Evolutionary conservation across 2,888 invertebrate species (phyloP).

Genomic region (Eubasilissa splendida): DNA sequence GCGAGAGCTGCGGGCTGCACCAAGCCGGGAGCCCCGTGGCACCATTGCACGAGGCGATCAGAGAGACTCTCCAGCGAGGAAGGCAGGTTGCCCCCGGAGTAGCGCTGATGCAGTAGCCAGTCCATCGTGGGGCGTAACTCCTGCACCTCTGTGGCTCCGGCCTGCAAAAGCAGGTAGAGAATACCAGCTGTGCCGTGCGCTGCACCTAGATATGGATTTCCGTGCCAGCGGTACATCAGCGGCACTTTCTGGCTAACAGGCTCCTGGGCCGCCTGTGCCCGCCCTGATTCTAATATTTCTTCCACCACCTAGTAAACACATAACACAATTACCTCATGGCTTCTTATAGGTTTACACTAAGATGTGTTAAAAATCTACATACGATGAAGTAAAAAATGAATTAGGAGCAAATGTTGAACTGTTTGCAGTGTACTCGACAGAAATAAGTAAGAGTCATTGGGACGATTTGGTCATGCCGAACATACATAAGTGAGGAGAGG

Average conservation of each 20-base stretch:
- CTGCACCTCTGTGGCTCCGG: slow-evolving; percentile 71
- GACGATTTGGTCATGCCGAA: too few relatives aligned
- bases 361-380: too few relatives aligned
- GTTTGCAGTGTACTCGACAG: too few relatives aligned
- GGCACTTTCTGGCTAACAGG: slow-evolving; percentile 73
- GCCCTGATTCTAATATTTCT: slow-evolving; percentile 77
- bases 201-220: slow-evolving; percentile 88
- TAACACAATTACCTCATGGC: too few relatives aligned
- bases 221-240: slow-evolving; percentile 91
- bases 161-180: slow-evolving; percentile 84
- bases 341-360: too few relatives aligned
- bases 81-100: slow-evolving; percentile 81
- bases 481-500: too few relatives aligned
- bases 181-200: slow-evolving; percentile 94
- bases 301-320: slow-evolving; percentile 72
- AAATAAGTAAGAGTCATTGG: too few relatives aligned
- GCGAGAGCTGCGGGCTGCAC: slow-evolving; percentile 80
- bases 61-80: slow-evolving; percentile 80
- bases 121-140: slow-evolving; percentile 78
- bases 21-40: slow-evolving; percentile 94
- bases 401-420: too few relatives aligned
- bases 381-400: too few relatives aligned
- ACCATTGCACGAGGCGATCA: slow-evolving; percentile 92
- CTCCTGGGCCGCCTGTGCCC: slow-evolving; percentile 69
- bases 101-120: slow-evolving; percentile 74